Evolutionary conservation across 1,140 invertebrate species (phyloP), one percentile per base, ranked within the genome.

Genomic region (Ooceraea biroi): DNA sequence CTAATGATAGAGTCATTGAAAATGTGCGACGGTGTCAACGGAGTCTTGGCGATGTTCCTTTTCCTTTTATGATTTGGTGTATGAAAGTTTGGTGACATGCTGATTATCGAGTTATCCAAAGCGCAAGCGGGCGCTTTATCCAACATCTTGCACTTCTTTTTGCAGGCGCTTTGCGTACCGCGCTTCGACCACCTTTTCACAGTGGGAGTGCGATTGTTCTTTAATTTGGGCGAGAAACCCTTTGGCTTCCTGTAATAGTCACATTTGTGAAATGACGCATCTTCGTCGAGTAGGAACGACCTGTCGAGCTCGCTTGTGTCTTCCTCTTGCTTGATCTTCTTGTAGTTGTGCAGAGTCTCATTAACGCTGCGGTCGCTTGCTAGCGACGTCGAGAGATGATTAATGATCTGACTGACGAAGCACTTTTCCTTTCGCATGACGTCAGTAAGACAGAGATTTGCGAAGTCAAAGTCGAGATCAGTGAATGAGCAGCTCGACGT

Each of bases 341-440:
- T 48, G 30, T 74, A 17, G 44, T 73, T 73, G 19, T 84, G n/a
- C 4, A 66, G 63, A 58, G 50, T 63, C 10, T 48, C 63, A 25
- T 65, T 71, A 61, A 57, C 69, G 25, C 44, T 41, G 27, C 63
- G 27, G 19, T 90, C 80, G 44, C 77, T 90, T 19, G 84, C 83
- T 50, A 90, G 69, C 8, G 91, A 86, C 22, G 65, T 86, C 0
- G 92, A 92, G n/a, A 92, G 84, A 61, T 90, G 74, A 76, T 80
- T 87, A 82, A 92, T 92, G 68, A 92, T 91, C 84, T 91, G 44
- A 85, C 86, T 89, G 12, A 92, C 68, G 19, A 92, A 63, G 71
- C 68, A 57, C 30, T 87, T 89, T 57, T 92, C 89, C 44, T 90
- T 85, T 55, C 84, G 44, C 12, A 72, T 55, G 74, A 72, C 88